A percentile compares a stretch with the other conserved stretches of the same genome.
Evolutionary conservation across 1,140 invertebrate genomes (phyloP).

Genomic region (Coelopa frigida): DNA sequence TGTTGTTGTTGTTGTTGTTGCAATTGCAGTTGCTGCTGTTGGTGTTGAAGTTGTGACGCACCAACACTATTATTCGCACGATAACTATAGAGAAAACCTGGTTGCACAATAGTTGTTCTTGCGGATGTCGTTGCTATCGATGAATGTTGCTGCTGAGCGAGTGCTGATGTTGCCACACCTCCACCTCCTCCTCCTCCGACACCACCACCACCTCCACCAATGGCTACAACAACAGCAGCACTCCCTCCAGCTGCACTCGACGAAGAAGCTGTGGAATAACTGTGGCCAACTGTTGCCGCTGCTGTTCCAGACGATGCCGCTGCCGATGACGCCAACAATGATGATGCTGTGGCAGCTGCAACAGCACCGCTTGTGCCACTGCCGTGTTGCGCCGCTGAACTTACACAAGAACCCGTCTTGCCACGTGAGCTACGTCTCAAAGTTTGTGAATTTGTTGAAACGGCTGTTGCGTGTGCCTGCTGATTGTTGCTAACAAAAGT

Average conservation of each 20-base stretch:
- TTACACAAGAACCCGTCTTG: slow-evolving; percentile 46
- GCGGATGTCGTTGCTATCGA: slow-evolving; percentile 18
- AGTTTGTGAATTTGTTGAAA: slow-evolving; percentile 33
- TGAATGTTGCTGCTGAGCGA: slow-evolving; percentile 26
- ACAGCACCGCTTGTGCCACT: slow-evolving; percentile 11
- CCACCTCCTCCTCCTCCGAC: slow-evolving; percentile 11
- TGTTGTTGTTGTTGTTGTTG: slow-evolving; percentile 8
- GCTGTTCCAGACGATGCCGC: slow-evolving; percentile 8
- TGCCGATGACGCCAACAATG: slow-evolving; percentile 2
- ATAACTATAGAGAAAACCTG: slow-evolving; percentile 37
- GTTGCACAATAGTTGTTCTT: slow-evolving; percentile 33
- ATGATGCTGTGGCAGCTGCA: neutral
- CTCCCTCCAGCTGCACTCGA: slow-evolving; percentile 10
- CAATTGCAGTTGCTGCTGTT: slow-evolving; percentile 18
- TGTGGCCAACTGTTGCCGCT: too few relatives aligned
- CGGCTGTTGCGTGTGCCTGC: slow-evolving; percentile 16
- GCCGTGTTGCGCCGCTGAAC: slow-evolving; percentile 29
- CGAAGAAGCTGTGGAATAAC: slow-evolving; percentile 7
- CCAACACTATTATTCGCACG: slow-evolving; percentile 18
- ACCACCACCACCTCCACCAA: slow-evolving; percentile 7
- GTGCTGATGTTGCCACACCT: slow-evolving; percentile 12
- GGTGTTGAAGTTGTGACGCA: slow-evolving; percentile 22
- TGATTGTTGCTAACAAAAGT: slow-evolving; percentile 18
- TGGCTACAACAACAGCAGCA: slow-evolving; percentile 15
- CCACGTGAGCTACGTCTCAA: slow-evolving; percentile 41